These are phyloP conservation scores for Microcebus jonahi DNA, from an alignment of 2,113 vertebrate genomes.

Conservation along the genomic window DNA sequence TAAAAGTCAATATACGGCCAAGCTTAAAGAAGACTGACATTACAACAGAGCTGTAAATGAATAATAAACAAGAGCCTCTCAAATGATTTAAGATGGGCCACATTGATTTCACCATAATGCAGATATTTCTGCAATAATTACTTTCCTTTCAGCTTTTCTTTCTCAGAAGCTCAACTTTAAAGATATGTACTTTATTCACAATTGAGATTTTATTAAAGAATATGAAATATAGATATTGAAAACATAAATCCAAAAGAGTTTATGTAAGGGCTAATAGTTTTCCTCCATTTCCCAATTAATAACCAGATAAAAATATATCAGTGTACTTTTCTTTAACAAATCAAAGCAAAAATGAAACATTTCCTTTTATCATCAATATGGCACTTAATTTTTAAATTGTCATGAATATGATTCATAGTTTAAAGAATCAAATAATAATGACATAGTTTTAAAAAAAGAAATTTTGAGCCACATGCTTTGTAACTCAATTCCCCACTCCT, in stretches of 20 bases:
- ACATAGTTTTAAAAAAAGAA: neutral
- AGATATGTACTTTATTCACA: neutral
- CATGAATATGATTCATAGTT: neutral
- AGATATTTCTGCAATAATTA: neutral
- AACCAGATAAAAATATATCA: neutral
- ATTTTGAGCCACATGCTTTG: neutral
- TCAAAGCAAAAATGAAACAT: neutral
- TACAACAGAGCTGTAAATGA: neutral
- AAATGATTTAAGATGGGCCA: neutral
- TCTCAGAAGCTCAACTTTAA: neutral
- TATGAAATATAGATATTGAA: neutral
- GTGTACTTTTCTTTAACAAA: neutral
- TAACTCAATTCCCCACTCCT: neutral
- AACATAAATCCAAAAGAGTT: neutral
- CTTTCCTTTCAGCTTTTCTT: neutral
- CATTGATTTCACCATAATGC: neutral
- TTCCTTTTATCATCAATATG: neutral
- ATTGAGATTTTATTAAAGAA: neutral
- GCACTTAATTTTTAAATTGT: neutral
- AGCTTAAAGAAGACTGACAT: neutral
- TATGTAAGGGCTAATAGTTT: neutral
- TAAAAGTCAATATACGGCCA: neutral
- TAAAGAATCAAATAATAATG: neutral
- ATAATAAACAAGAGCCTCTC: neutral
- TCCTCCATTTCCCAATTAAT: neutral